These are phyloP conservation scores for Acronicta psi DNA, from an alignment of 2,888 invertebrate genomes.

Conservation along the genomic window DNA sequence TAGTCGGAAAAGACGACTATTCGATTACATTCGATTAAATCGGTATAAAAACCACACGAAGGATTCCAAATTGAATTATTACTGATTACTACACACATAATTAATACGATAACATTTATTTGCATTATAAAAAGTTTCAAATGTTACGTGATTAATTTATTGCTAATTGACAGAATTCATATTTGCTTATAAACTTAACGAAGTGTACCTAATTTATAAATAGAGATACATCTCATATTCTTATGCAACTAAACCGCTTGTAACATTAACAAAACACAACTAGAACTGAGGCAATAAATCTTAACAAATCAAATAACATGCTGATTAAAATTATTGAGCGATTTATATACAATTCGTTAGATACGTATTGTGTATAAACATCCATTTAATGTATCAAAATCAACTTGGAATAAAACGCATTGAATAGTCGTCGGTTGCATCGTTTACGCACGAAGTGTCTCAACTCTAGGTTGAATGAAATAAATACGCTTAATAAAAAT, in stretches of 20 bases:
- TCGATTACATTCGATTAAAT: no score
- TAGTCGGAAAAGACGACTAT: no score
- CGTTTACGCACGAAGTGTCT: conserved; percentile 56
- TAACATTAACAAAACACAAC: conserved; percentile 32
- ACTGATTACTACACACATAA: conserved; percentile 9
- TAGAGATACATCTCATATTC: conserved; percentile 18
- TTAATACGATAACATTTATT: not conserved
- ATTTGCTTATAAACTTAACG: conserved; percentile 42
- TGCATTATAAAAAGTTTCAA: not conserved
- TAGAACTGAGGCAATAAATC: conserved; percentile 47
- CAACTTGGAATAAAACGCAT: conserved; percentile 46
- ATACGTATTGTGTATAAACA: conserved; percentile 55
- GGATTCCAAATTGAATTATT: conserved; percentile 21
- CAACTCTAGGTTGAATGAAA: conserved; percentile 41
- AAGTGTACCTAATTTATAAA: conserved; percentile 44
- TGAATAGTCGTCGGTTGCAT: conserved; percentile 37
- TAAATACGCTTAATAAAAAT: conserved; percentile 49
- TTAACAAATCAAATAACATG: conserved; percentile 48
- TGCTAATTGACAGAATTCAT: conserved; percentile 22
- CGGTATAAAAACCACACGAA: conserved; percentile 9
- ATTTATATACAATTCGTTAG: conserved; percentile 60
- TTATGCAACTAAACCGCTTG: conserved; percentile 34
- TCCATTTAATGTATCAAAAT: conserved; percentile 51
- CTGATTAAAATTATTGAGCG: conserved; percentile 55
- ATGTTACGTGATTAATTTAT: conserved; percentile 1